Conservation (phyloP, 2,797 vertebrate genomes). For the Hydrocynus forskahlii region DNA sequence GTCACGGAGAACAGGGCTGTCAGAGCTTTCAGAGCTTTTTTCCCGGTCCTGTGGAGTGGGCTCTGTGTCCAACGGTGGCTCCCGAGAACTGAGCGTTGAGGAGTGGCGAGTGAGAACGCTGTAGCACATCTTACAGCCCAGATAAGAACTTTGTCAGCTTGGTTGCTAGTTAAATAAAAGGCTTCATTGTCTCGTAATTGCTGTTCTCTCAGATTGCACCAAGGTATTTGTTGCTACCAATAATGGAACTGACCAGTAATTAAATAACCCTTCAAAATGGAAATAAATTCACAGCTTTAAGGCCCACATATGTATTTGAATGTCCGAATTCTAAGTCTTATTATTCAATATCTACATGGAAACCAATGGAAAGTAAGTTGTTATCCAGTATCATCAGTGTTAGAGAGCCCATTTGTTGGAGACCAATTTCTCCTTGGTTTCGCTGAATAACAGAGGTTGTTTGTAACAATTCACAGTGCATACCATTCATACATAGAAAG, state of each 20-base stretch:
- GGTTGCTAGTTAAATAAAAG: not conserved
- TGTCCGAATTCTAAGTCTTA: too few species aligned
- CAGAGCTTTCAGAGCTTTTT: conserved; percentile 31
- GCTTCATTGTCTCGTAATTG: not conserved
- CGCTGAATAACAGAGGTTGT: too few species aligned
- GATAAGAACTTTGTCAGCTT: not conserved
- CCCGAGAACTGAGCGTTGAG: not conserved
- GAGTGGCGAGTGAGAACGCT: not conserved
- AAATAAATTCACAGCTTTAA: not conserved
- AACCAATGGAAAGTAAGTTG: too few species aligned
- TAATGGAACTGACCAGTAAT: too few species aligned
- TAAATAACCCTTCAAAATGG: not conserved
- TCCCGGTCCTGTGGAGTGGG: conserved; percentile 31
- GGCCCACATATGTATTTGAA: too few species aligned
- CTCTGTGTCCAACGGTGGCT: not conserved
- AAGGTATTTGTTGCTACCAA: not conserved
- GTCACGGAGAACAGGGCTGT: conserved; percentile 35
- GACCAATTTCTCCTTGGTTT: too few species aligned
- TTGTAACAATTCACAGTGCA: too few species aligned
- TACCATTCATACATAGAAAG: too few species aligned
- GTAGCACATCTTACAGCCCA: not conserved
- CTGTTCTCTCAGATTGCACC: not conserved
- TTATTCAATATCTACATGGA: too few species aligned
- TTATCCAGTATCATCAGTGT: too few species aligned
- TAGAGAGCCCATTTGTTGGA: too few species aligned